These are phyloP conservation scores for Petrolisthes cinctipes DNA, from an alignment of 2,888 invertebrate genomes.

Conservation along the genomic window DNA sequence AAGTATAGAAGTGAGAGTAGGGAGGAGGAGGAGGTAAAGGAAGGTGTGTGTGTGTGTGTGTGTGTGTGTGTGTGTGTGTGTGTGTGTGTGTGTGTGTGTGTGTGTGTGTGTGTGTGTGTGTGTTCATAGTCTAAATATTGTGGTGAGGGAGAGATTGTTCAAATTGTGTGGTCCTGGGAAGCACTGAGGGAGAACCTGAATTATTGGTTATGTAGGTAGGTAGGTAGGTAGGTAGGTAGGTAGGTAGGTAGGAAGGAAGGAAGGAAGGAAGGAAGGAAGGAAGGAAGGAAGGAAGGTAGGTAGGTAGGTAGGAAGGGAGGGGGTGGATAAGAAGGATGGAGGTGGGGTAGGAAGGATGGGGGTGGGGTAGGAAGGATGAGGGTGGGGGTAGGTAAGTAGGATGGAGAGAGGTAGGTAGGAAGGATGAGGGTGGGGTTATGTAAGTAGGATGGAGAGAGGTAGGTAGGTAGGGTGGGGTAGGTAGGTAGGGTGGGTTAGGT, in stretches of 20 bases:
- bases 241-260: constrained; percentile 4
- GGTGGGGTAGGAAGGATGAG: not conserved
- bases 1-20: not conserved
- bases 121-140: not conserved
- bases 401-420: not conserved
- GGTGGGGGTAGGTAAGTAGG: not conserved
- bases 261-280: not conserved
- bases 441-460: not conserved
- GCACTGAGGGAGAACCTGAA: not conserved
- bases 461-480: no score
- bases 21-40: not conserved
- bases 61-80: constrained; percentile 8
- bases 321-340: not conserved
- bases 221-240: not conserved
- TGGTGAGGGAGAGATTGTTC: not conserved
- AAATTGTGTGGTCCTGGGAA: not conserved
- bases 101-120: constrained; percentile 7
- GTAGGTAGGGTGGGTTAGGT: no score
- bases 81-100: constrained; percentile 7
- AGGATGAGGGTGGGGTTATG: not conserved
- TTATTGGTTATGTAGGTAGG: not conserved
- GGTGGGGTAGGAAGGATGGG: constrained; percentile 4
- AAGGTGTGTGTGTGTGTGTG: not conserved
- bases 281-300: not conserved
- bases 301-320: not conserved